Evolutionary conservation across 2,888 invertebrate species (phyloP), one percentile per base, ranked within the genome.

Genomic region (Philhelius pedissequus): DNA sequence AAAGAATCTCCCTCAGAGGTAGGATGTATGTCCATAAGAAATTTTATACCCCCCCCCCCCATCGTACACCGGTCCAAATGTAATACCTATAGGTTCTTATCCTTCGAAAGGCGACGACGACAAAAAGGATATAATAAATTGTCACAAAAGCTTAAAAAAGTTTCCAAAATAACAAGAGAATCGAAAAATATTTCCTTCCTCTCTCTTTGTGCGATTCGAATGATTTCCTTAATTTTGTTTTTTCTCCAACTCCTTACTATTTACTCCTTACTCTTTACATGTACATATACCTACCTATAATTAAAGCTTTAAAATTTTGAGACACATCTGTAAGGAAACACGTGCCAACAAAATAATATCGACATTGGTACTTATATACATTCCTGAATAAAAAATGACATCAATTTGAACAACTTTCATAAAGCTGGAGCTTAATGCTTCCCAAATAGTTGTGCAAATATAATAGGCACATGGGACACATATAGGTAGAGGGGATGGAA

Each of bases 101-200:
- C 7, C 13, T 6, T 1, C 60, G n/a, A 35, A 22, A 30, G 18
- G 15, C 22, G 27, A 22, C 13, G n/a, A n/a, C n/a, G n/a, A n/a
- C 18, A 38, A 20, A 69, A 40, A 62, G 64, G 76, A 73, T 77
- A 77, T 73, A n/a, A n/a, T n/a, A 77, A 82, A 82, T 77, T 71
- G 50, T 38, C 68, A n/a, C n/a, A 62, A 82, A 82, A 70, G 13
- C 25, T 40, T 66, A 68, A 77, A 50, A n/a, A 66, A 40, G 13
- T 35, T 43, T 43, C 3, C 20, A 38, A 15, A 18, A 35, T 32
- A 48, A 48, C 13, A 30, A 22, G n/a, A 68, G 25, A 54, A 58
- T 66, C 56, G 32, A 50, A 38, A 40, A 27, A 56, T 48, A 15
- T 18, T 64, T 45, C 32, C 64, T 58, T 58, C 64, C 30, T 48